phyloP scores from a whole-genome alignment of 2,113 vertebrate genomes.

The Megaptera novaeangliae region DNA sequence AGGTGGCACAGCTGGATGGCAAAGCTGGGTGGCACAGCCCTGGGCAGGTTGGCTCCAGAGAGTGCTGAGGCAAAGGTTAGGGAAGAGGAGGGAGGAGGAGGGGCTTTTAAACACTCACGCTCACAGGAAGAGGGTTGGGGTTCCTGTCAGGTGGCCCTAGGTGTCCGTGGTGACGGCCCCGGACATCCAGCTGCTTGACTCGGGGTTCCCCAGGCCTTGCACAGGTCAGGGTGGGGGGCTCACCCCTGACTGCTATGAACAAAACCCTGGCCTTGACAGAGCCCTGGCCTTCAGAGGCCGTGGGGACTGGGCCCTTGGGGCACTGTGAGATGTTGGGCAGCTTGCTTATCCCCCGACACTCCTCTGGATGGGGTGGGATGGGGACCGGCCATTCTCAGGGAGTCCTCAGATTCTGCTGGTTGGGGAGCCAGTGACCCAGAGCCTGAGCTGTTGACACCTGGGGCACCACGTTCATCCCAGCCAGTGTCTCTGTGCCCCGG shows the following conservation, averaged over 20 bases:
- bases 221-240: neutral
- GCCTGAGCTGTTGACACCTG: neutral
- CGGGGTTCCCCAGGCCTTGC: neutral
- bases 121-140: neutral
- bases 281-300: neutral
- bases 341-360: rapidly evolving
- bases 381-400: neutral
- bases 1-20: neutral
- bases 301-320: no score
- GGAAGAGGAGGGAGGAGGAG: neutral
- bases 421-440: neutral
- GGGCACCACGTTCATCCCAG: neutral
- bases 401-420: neutral
- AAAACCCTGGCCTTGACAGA: neutral
- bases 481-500: no score
- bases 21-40: neutral
- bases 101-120: neutral
- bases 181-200: neutral
- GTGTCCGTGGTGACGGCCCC: neutral
- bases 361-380: rapidly evolving
- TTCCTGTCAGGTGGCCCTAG: neutral
- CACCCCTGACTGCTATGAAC: no score
- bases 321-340: neutral
- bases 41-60: neutral
- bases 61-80: neutral